Conservation (phyloP, 2,113 vertebrate species). For the Paratilapia polleni region DNA sequence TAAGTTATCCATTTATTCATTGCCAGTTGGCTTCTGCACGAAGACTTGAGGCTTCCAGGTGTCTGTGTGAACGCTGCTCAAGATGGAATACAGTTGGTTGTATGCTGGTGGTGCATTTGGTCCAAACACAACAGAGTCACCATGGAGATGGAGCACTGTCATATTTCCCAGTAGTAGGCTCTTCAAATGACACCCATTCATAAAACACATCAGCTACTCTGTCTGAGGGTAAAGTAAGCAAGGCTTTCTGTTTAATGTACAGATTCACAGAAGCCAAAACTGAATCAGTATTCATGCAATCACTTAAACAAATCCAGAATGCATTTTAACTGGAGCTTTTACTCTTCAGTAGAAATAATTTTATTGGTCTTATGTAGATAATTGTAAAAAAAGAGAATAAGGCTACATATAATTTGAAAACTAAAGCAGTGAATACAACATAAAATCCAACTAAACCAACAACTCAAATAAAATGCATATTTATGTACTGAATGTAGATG, state of each 20-base stretch:
- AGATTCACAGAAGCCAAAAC: neutral
- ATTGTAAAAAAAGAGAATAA: neutral
- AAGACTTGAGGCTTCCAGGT: slow-evolving; percentile 58
- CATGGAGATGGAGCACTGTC: slow-evolving; percentile 44
- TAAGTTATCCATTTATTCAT: slow-evolving; percentile 57
- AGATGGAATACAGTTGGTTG: slow-evolving; percentile 28
- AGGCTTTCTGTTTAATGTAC: neutral
- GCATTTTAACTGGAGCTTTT: neutral
- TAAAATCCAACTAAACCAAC: neutral
- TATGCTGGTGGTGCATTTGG: slow-evolving; percentile 40
- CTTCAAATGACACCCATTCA: slow-evolving; percentile 11
- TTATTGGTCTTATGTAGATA: neutral
- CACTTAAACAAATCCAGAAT: neutral
- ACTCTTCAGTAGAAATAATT: too few relatives aligned
- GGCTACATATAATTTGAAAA: neutral
- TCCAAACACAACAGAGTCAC: slow-evolving; percentile 42
- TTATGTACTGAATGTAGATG: neutral
- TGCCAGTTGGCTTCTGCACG: slow-evolving; percentile 14
- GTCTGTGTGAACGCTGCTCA: slow-evolving; percentile 26
- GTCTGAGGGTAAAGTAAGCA: neutral
- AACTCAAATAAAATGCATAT: neutral
- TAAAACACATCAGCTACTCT: neutral
- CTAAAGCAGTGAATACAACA: neutral
- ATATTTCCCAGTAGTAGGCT: slow-evolving; percentile 2
- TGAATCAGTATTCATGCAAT: neutral